Base-by-base conservation (phyloP, 2,113 vertebrate species). In the Lepus americanus region DNA sequence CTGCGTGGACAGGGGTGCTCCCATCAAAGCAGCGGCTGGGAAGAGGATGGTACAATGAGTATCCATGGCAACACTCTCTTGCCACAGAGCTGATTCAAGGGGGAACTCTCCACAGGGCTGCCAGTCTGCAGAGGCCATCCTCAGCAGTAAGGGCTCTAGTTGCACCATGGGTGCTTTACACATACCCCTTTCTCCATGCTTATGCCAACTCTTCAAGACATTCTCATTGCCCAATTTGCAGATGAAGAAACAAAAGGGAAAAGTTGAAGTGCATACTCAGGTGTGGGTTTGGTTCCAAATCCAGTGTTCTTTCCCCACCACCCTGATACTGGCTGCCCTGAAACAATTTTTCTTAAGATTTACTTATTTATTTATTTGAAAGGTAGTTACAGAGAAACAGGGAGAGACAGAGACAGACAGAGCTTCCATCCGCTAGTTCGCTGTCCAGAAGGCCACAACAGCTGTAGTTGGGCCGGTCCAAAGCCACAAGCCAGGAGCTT, bases 1-100 rank as follows among this genome's bases (percentile, higher is more conserved):
- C 99, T 16, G 99, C 99, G 0, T 99, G 99, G 31, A 99, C 98
- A 0, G 99, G 99, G 11, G 99, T 99, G 95, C 99, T 99, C 51
- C 98, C 97, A 64, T 99, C 99, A 0, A 97, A 97, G 97, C 99
- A 99, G 92, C 99, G 99, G 87, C 99, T 99, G 90, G 17, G n/a
- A 23, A 7, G 22, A 74, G 31, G n/a, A 53, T 39, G 55, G n/a
- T 55, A 81, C 19, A 89, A 4, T 81, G 29, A 89, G 23, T 12
- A 23, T 72, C 74, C 20, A 36, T 4, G 17, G 69, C 14, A 92
- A 88, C 7, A 70, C 14, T n/a, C 55, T 79, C 66, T 51, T 86
- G 78, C 69, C 63, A 25, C 4, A 7, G 55, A 67, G 36, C 14
- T 13, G 12, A 25, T 7, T 36, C 67, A 64, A 4, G 3, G 64